Percentiles rank a stretch among this genome's conserved stretches.
Evolutionary conservation across 2,797 vertebrate genomes (phyloP).

Genomic region (Perodicticus potto): DNA sequence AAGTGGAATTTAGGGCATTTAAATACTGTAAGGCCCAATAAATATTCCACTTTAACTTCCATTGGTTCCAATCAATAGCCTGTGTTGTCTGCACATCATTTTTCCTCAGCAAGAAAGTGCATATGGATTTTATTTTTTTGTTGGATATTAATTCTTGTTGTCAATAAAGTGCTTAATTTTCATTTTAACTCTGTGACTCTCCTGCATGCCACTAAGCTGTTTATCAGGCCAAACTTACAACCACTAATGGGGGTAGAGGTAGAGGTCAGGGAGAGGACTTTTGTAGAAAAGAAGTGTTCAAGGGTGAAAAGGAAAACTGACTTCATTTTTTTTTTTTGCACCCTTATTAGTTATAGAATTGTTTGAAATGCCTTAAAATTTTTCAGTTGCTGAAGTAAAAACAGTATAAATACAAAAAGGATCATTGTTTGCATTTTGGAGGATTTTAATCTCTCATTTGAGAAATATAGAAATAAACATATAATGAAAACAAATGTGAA

Average conservation of each 20-base stretch:
- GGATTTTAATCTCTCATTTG: constrained; percentile 23
- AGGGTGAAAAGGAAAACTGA: background rate
- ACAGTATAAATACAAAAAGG: background rate
- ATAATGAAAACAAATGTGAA: background rate
- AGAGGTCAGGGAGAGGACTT: background rate
- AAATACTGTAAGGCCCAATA: constrained; percentile 80
- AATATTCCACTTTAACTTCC: constrained; percentile 80
- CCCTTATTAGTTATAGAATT: background rate
- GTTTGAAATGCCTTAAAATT: constrained; percentile 38
- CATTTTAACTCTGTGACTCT: constrained; percentile 79
- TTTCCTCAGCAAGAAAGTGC: constrained; percentile 75
- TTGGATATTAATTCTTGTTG: constrained; percentile 80
- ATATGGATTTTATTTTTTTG: constrained; percentile 80
- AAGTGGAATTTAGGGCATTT: constrained; percentile 86
- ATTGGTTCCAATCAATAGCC: constrained; percentile 82
- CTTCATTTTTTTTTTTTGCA: background rate
- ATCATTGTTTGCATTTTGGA: background rate
- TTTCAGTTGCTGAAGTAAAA: constrained; percentile 40
- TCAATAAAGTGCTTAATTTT: constrained; percentile 85
- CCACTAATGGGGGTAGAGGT: background rate
- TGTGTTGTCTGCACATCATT: constrained; percentile 74
- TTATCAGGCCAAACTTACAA: constrained; percentile 50
- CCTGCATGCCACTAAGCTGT: constrained; percentile 51
- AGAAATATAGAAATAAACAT: background rate
- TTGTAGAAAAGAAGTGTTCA: background rate